Base-by-base conservation (phyloP, 2,888 invertebrate species). In the Chalcosyrphus nemorum region DNA sequence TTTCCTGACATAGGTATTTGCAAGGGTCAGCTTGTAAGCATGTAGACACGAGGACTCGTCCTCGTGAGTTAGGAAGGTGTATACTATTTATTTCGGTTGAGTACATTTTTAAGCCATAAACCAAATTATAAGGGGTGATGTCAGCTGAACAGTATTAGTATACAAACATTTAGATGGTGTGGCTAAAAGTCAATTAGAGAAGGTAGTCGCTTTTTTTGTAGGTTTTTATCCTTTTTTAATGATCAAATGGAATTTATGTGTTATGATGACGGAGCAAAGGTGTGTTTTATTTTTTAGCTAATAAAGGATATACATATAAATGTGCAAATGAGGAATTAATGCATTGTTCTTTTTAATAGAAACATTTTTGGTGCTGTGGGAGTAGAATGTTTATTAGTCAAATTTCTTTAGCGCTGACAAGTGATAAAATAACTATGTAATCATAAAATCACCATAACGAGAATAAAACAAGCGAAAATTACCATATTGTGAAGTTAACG, bases 41-140 rank as follows among this genome's bases (percentile, higher is more conserved):
- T 38, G 38, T 24, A 24, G 4, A 24, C n/a, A n/a, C n/a, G n/a
- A 4, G 24, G 4, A 13, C 6, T 7, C 7, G 24, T 41, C 27
- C 43, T 29, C n/a, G 7, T 43, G 21, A n/a, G 4, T 9, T 32
- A 41, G 6, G 19, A 32, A 13, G 5, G 38, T 63, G 50, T 24
- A 24, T 24, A 19, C 32, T 13, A 54, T 74, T 74, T 74, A 74
- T 74, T 74, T 56, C 56, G 56, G 45, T 38, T 56, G 63, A 74
- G 43, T 74, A 56, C 21, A 32, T 65, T 74, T 41, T 15, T 54
- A n/a, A 43, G 17, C 32, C 72, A 50, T 71, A 50, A 59, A 21
- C 43, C 3, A 56, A 13, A n/a, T 35, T 17, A 43, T 24, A 52
- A 56, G 45, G 71, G 74, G 54, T 45, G 63, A 24, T 24, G 7